Percentiles rank a stretch among this genome's conserved stretches.
Conservation (phyloP, 2,113 vertebrate genomes). For the Microtus pennsylvanicus region DNA sequence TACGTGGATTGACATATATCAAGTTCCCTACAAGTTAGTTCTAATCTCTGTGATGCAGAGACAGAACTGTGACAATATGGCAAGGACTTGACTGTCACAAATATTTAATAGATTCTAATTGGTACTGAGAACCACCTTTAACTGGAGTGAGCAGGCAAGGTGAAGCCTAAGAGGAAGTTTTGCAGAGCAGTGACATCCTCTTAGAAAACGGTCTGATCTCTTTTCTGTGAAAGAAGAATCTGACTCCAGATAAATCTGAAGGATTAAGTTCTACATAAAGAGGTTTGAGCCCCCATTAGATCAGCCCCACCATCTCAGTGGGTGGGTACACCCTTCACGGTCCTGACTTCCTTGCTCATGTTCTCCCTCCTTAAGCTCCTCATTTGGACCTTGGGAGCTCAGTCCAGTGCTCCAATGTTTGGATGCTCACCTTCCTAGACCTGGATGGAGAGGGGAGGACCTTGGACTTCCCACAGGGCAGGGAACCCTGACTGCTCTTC, state of each 20-base stretch:
- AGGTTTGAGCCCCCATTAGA: background rate
- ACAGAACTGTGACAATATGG: background rate
- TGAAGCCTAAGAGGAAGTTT: background rate
- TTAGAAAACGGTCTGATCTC: background rate
- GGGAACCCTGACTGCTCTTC: no score
- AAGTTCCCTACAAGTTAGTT: background rate
- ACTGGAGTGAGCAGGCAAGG: background rate
- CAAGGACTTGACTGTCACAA: background rate
- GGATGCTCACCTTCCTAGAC: no score
- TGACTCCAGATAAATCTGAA: conserved; percentile 20
- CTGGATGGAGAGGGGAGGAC: no score
- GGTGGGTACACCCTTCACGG: no score
- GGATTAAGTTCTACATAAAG: background rate
- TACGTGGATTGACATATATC: background rate
- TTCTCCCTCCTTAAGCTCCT: no score
- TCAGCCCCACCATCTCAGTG: no score
- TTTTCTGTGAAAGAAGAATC: background rate
- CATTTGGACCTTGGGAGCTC: no score
- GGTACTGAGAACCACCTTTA: background rate
- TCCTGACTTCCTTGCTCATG: no score
- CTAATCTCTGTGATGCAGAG: background rate
- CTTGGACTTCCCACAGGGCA: no score
- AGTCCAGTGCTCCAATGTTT: no score
- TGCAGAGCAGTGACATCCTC: rapidly evolving
- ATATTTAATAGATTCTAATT: background rate